These are phyloP conservation scores for Premnoplex brunnescens DNA, from an alignment of 2,797 vertebrate species.

Conservation along the genomic window DNA sequence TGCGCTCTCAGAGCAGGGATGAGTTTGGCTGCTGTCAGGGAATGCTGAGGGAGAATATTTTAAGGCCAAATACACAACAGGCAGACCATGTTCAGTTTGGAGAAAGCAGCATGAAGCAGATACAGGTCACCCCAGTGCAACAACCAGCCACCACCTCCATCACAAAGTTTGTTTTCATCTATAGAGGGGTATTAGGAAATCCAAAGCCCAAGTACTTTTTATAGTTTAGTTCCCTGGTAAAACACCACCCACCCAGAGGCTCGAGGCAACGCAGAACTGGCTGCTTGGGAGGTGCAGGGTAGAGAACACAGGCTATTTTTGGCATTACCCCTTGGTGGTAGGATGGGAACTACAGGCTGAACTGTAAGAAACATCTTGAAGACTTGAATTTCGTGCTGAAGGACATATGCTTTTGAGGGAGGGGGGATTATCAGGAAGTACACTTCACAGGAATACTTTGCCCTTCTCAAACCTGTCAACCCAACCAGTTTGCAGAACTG, in stretches of 20 bases:
- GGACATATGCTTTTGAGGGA: neutral
- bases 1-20: neutral
- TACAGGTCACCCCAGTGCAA: neutral
- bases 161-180: neutral
- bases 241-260: slow-evolving; percentile 45
- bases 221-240: neutral
- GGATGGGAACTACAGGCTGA: neutral
- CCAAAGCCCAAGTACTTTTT: neutral
- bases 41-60: neutral
- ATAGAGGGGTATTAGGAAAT: neutral
- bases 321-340: neutral
- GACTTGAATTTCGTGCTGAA: neutral
- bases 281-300: neutral
- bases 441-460: neutral
- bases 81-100: neutral
- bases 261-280: neutral
- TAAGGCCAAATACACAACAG: neutral
- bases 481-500: neutral
- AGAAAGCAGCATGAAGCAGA: neutral
- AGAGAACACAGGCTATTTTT: neutral
- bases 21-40: neutral
- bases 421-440: neutral
- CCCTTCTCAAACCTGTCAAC: neutral
- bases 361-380: neutral
- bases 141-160: neutral